Conservation (phyloP, 2,888 invertebrate species). For the Ophion obscuratus region DNA sequence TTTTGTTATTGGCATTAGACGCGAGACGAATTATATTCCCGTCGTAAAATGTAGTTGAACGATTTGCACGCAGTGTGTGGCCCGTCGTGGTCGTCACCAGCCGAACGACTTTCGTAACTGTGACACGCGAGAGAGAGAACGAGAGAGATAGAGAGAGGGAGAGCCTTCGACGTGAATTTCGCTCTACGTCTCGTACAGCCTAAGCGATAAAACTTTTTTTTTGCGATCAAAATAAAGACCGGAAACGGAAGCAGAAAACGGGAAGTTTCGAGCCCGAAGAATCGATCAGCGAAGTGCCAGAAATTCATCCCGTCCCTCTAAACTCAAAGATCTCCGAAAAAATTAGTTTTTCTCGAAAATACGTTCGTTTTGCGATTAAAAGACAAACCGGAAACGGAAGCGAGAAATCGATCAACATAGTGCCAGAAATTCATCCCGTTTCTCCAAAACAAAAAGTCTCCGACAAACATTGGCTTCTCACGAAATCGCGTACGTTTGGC, state of each 20-base stretch:
- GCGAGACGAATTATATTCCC: constrained; percentile 45
- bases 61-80: constrained; percentile 50
- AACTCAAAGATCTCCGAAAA: background rate
- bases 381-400: no score
- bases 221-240: background rate
- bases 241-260: background rate
- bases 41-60: constrained; percentile 72
- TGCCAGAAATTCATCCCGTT: no score
- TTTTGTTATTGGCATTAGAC: background rate
- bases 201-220: background rate
- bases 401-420: no score
- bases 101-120: background rate
- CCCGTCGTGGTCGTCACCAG: constrained; percentile 60
- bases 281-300: background rate
- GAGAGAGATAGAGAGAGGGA: constrained; percentile 9
- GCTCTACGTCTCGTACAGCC: background rate
- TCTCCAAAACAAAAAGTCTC: no score
- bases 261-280: background rate
- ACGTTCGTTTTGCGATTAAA: no score
- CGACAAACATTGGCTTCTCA: no score
- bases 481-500: background rate
- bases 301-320: background rate
- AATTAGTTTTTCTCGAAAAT: no score
- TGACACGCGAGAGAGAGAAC: constrained; percentile 8
- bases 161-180: background rate